These are phyloP conservation scores for Nemotelus pantherinus DNA, from an alignment of 2,888 invertebrate genomes.

Conservation along the genomic window DNA sequence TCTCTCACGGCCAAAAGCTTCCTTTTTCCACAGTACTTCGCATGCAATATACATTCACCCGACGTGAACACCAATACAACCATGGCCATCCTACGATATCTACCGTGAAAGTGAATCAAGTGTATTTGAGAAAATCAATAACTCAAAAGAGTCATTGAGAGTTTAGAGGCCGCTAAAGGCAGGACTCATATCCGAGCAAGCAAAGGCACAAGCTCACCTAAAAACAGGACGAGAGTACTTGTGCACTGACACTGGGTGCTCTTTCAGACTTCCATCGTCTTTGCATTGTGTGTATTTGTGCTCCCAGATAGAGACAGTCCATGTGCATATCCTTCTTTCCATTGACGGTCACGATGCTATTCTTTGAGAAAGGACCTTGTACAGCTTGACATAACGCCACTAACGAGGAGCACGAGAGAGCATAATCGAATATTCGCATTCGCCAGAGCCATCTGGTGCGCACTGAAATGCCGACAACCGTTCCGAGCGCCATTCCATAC, in stretches of 20 bases:
- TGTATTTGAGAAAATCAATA: constrained; percentile 42
- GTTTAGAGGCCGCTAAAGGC: constrained; percentile 34
- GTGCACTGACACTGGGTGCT: constrained; percentile 26
- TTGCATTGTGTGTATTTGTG: constrained; percentile 18
- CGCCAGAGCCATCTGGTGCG: constrained; percentile 10
- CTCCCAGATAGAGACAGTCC: constrained; percentile 9
- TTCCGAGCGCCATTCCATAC: neutral
- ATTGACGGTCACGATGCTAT: constrained; percentile 42
- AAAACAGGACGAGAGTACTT: constrained; percentile 19
- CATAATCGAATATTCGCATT: neutral
- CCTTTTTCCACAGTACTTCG: neutral
- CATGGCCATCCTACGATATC: neutral
- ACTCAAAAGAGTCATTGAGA: constrained; percentile 39
- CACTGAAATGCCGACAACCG: neutral
- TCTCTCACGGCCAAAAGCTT: constrained; percentile 38
- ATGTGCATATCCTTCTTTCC: constrained; percentile 37
- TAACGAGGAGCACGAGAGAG: constrained; percentile 2
- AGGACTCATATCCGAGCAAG: constrained; percentile 10
- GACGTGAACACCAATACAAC: constrained; percentile 22
- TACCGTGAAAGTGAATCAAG: constrained; percentile 18
- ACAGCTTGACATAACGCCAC: constrained; percentile 14
- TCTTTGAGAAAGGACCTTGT: constrained; percentile 43
- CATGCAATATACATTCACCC: constrained; percentile 8
- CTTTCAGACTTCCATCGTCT: constrained; percentile 18
- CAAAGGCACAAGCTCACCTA: neutral